Evolutionary conservation across 2,797 vertebrate genomes (phyloP).

Genomic region (Tinamus major): DNA sequence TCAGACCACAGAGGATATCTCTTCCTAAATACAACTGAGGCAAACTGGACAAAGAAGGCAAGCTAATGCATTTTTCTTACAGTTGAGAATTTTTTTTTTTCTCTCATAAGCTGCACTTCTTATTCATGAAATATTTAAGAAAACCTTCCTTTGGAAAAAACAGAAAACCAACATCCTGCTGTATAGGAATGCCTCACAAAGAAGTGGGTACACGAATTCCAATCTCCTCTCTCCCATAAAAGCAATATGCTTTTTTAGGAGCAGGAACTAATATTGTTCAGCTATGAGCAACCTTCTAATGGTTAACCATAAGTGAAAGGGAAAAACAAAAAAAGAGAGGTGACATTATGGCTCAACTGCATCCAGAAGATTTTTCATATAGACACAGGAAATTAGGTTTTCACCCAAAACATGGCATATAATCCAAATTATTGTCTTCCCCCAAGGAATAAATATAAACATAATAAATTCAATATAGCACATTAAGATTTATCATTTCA

Average conservation of each 20-base stretch:
- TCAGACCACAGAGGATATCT: not conserved
- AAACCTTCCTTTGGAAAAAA: not conserved
- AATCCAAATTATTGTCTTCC: not conserved
- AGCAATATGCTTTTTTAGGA: not conserved
- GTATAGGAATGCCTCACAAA: not conserved
- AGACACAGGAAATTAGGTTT: not conserved
- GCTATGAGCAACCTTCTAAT: not conserved
- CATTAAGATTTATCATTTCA: conserved; percentile 48
- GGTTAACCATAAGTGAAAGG: not conserved
- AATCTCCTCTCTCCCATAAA: not conserved
- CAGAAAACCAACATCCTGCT: not conserved
- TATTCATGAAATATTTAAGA: not conserved
- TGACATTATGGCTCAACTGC: not conserved
- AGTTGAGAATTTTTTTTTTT: not conserved
- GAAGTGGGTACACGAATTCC: not conserved
- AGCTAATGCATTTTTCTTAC: not conserved
- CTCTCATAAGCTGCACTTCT: not conserved
- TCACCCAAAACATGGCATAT: not conserved
- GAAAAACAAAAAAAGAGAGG: not conserved
- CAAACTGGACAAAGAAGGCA: not conserved
- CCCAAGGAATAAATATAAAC: conserved; percentile 7
- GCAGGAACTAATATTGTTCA: not conserved
- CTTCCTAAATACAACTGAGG: not conserved
- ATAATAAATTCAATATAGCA: conserved; percentile 29
- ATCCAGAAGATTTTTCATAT: not conserved